These are phyloP conservation scores for Bilobella aurantiaca DNA, from an alignment of 1,140 invertebrate species.

Conservation along the genomic window DNA sequence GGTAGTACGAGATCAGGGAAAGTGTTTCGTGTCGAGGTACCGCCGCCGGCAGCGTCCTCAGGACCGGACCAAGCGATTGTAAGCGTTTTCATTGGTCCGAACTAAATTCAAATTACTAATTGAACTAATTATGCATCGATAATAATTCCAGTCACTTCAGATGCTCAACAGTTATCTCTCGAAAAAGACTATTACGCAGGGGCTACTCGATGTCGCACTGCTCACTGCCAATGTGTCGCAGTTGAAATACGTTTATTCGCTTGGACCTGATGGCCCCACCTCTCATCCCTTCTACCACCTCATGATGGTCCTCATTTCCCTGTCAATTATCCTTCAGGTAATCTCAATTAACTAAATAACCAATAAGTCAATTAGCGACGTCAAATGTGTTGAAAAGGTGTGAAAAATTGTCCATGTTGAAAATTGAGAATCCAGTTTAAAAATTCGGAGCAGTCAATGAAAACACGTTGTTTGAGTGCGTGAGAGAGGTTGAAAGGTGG, in stretches of 20 bases:
- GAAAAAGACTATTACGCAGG: slow-evolving; percentile 44
- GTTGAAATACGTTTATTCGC: slow-evolving; percentile 41
- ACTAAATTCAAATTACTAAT: too few relatives aligned
- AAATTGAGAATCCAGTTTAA: too few relatives aligned
- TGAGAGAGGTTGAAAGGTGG: too few relatives aligned
- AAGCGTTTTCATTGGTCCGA: too few relatives aligned
- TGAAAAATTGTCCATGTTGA: too few relatives aligned
- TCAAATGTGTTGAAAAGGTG: too few relatives aligned
- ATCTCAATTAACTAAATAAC: too few relatives aligned
- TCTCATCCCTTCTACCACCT: slow-evolving; percentile 38
- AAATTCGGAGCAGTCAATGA: too few relatives aligned
- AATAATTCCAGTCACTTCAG: background rate
- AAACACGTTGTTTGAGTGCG: too few relatives aligned
- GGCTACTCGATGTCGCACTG: slow-evolving; percentile 40
- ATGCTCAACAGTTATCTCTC: slow-evolving; percentile 37
- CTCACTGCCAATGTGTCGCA: slow-evolving; percentile 44
- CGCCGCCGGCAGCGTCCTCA: background rate
- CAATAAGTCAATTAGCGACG: too few relatives aligned
- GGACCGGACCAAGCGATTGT: too few relatives aligned
- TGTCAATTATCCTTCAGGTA: slow-evolving; percentile 42
- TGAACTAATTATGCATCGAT: too few relatives aligned
- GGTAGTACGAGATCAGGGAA: slow-evolving; percentile 7
- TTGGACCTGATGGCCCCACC: slow-evolving; percentile 27
- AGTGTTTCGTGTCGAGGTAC: background rate
- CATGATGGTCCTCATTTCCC: slow-evolving; percentile 40